Percentiles rank a stretch among this genome's conserved stretches.
Evolutionary conservation across 2,888 invertebrate species (phyloP).

Genomic region (Pseudanteris insignis): DNA sequence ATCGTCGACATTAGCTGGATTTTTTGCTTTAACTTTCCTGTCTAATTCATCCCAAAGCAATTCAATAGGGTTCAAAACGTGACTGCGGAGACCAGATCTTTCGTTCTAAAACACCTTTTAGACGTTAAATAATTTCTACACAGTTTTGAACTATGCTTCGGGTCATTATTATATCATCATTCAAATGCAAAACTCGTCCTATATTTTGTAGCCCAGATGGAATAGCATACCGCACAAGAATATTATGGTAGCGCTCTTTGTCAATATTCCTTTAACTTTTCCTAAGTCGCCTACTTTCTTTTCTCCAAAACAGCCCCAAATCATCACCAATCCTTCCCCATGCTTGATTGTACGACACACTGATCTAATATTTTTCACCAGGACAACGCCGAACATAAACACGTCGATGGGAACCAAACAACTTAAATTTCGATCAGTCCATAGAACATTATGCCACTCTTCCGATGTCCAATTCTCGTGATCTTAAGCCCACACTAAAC

Average conservation of each 20-base stretch:
- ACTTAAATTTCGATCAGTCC: slow-evolving; percentile 9
- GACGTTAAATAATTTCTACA: no score
- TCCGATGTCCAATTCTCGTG: slow-evolving; percentile 6
- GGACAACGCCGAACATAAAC: slow-evolving; percentile 9
- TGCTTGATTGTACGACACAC: slow-evolving; percentile 32
- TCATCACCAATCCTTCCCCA: slow-evolving; percentile 7
- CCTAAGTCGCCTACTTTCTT: slow-evolving; percentile 21
- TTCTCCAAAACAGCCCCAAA: slow-evolving; percentile 22
- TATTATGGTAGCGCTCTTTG: slow-evolving; percentile 21
- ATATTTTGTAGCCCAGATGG: slow-evolving; percentile 1
- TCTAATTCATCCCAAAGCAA: no score
- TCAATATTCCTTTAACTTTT: slow-evolving; percentile 40
- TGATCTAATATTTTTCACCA: not conserved
- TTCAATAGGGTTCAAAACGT: no score
- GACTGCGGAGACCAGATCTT: no score
- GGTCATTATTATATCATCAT: no score
- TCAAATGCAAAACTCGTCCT: no score
- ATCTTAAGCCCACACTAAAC: slow-evolving; percentile 4
- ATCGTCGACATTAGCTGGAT: no score
- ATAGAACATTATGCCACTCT: slow-evolving; percentile 9
- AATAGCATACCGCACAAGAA: slow-evolving; percentile 16
- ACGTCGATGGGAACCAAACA: slow-evolving; percentile 7
- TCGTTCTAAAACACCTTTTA: no score
- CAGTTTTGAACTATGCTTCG: no score
- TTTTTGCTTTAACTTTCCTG: no score